phyloP scores from a whole-genome alignment of 92 coral and sea anemone species.

The Heliopora coerulea region DNA sequence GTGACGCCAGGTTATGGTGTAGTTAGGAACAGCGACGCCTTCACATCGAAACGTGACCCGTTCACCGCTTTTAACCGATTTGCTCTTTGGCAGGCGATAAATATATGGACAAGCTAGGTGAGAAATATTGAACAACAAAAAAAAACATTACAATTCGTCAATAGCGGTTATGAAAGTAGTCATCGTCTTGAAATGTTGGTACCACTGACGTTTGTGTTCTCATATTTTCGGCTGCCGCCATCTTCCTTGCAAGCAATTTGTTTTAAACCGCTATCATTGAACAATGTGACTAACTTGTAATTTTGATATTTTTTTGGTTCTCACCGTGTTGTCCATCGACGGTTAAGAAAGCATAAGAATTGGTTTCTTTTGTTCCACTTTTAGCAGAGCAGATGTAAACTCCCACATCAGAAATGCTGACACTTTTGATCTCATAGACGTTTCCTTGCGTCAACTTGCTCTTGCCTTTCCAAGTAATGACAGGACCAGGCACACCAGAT shows the following conservation, averaged over 20 bases:
- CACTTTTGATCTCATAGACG: slow-evolving; percentile 11
- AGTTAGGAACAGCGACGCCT: neutral
- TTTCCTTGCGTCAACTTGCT: neutral
- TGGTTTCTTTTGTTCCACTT: neutral
- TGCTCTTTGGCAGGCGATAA: neutral
- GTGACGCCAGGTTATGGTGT: neutral
- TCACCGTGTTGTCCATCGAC: slow-evolving; percentile 24
- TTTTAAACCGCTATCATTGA: no score
- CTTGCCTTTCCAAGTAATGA: neutral
- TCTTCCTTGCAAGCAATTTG: no score
- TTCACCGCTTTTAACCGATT: neutral
- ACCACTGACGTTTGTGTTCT: no score
- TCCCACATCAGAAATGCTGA: slow-evolving; percentile 21
- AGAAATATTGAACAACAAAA: neutral
- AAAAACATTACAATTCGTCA: no score
- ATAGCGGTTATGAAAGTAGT: no score
- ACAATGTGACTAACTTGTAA: no score
- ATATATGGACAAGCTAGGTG: slow-evolving; percentile 29
- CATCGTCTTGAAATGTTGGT: no score
- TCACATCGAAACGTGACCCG: slow-evolving; percentile 17
- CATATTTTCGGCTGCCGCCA: no score
- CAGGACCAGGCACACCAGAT: neutral
- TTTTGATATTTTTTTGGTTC: neutral
- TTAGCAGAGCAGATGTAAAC: slow-evolving; percentile 15
- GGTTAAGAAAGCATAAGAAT: slow-evolving; percentile 21